phyloP scores from a whole-genome alignment of 2,888 invertebrate species.

The Ornithoptera alexandrae region DNA sequence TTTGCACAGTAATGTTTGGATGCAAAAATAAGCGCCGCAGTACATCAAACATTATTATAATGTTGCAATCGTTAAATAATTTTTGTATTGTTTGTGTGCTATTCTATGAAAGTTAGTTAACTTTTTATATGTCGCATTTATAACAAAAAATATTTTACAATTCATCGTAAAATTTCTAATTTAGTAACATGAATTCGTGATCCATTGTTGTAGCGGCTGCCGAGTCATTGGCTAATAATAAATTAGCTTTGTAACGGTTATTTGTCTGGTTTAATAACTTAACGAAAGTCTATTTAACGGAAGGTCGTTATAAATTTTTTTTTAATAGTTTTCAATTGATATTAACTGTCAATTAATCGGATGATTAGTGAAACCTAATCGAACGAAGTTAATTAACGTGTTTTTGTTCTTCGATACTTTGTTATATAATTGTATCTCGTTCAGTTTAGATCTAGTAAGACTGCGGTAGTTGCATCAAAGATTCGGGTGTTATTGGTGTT shows the following conservation, averaged over 20 bases:
- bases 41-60: no score
- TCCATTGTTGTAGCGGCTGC: not conserved
- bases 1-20: no score
- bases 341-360: slow-evolving; percentile 9
- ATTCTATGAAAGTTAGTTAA: not conserved
- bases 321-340: not conserved
- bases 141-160: not conserved
- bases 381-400: not conserved
- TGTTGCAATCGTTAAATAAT: no score
- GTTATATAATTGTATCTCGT: not conserved
- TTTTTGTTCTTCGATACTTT: not conserved
- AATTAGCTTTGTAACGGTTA: slow-evolving; percentile 22
- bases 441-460: not conserved
- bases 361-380: slow-evolving; percentile 25
- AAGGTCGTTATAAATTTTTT: slow-evolving; percentile 4
- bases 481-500: not conserved
- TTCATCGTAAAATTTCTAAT: slow-evolving; percentile 3
- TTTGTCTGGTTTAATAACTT: not conserved
- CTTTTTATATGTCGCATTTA: not conserved
- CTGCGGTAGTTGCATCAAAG: not conserved
- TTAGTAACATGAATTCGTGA: slow-evolving; percentile 16
- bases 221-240: not conserved
- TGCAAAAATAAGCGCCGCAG: no score
- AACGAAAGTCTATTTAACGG: slow-evolving; percentile 2
- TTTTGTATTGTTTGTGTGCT: not conserved